Evolutionary conservation across 2,888 invertebrate species (phyloP), one percentile per base, ranked within the genome.

Genomic region (Drosophila nr. medialis): DNA sequence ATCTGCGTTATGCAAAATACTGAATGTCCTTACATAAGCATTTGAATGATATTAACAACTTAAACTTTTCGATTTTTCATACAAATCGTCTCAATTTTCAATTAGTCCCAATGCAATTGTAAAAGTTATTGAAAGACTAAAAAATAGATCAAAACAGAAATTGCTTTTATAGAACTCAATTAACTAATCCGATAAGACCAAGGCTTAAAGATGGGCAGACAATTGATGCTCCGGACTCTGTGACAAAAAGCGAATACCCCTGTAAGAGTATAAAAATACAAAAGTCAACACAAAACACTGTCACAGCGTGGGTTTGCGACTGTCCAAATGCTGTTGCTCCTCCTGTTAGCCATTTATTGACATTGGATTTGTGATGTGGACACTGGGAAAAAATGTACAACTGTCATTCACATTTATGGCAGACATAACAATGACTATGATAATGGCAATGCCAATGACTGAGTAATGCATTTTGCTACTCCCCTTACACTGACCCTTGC

Each of bases 311-410:
- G 10, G 24, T 51, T 29, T 27, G 36, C 38, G 36, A 27, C 27
- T 13, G 27, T 7, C 34, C 21, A 53, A 24, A 50, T 51, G 63
- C 30, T 45, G 11, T 32, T n/a, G 54, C 51, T 73, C 53, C 69
- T 69, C n/a, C 70, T 64, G 56, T 49, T 70, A 21, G 72, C 48
- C 64, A 36, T 85, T 89, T 86, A 87, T 87, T 87, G 86, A 87
- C 89, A 81, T 79, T 82, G 80, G 76, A 74, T 82, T 76, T 71
- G 55, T 69, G 58, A 45, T 72, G 40, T 58, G 77, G 77, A 75
- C 68, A 81, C 68, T 64, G 65, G 66, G 65, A 75, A 66, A 71
- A 73, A 72, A 59, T 53, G 64, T 51, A 75, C 48, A 68, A 51
- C 69, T 70, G 56, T 69, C 27, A 59, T 62, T 64, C 51, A 60